Base-by-base conservation (phyloP, 2,113 vertebrate species). In the Tragelaphus scriptus region DNA sequence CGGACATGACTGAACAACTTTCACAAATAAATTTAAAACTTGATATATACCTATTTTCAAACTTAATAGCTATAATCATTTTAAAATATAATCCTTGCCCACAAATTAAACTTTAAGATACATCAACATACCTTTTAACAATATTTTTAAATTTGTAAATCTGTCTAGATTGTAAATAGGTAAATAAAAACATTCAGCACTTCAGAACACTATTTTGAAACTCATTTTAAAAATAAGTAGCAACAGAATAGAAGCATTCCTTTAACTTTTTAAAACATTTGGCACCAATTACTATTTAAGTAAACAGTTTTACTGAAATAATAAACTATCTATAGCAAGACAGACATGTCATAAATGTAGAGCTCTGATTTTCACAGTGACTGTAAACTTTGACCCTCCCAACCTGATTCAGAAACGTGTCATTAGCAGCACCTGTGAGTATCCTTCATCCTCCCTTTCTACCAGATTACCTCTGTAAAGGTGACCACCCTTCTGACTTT, bases 51-150 rank as follows among this genome's bases (percentile, higher is more conserved):
- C 55, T 85, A 13, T 85, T 95, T 94, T 90, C 11, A 85, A 97
- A 84, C 13, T 47, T 91, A 90, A 51, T 88, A 90, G 32, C 14
- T 94, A 53, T 75, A 59, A 95, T 84, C 85, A 25, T 51, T 92
- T 97, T n/a, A 97, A 98, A 75, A 80, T 87, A 56, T n/a, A 93
- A 94, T 51, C 47, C 9, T 65, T 14, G 23, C 4, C 36, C 23
- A 92, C 47, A 84, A 82, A 80, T 86, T 96, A 96, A 96, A 88
- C 9, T 88, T 88, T 92, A 82, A 87, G 49, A 89, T 90, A 87
- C 2, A 90, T 8, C 16, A 90, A 63, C 65, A 94, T 4, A 77
- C 1, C 36, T 81, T 86, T 55, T 58, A 94, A 61, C 21, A 95
- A 40, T 13, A 94, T 47, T 16, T 56, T 80, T 65, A 86, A 79